A percentile compares a stretch with the other conserved stretches of the same genome.
These are phyloP conservation scores for Cyprinella venusta DNA, from an alignment of 2,797 vertebrate genomes.

Conservation along the genomic window DNA sequence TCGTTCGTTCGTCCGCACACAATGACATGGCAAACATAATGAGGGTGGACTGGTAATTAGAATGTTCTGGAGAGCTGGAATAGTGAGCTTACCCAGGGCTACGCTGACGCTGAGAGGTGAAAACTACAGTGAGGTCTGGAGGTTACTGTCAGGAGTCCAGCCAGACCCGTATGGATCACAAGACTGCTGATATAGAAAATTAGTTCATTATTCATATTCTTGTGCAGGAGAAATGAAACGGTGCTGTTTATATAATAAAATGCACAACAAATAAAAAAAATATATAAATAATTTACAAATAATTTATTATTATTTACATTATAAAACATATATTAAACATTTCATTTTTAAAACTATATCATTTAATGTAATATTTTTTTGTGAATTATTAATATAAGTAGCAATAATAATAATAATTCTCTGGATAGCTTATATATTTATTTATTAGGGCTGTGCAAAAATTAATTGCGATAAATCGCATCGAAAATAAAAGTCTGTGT, in stretches of 20 bases:
- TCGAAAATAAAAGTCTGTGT: too few relatives aligned
- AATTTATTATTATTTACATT: background rate
- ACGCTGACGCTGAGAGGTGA: conserved; percentile 29
- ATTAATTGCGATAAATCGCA: too few relatives aligned
- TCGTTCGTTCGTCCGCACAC: conserved; percentile 47
- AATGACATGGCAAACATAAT: conserved; percentile 80
- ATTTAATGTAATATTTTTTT: too few relatives aligned
- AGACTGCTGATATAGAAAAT: conserved; percentile 7
- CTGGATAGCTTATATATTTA: background rate
- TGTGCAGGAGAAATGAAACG: background rate
- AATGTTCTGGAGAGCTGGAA: conserved; percentile 75
- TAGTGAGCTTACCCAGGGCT: conserved; percentile 31
- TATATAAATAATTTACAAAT: too few relatives aligned
- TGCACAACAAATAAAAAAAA: too few relatives aligned
- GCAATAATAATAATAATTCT: too few relatives aligned
- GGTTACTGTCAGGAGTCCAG: conserved; percentile 37
- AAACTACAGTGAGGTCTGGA: conserved; percentile 45
- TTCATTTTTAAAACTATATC: background rate
- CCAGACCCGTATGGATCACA: background rate
- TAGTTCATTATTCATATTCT: background rate
- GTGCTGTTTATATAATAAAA: background rate
- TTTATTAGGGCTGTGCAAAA: too few relatives aligned
- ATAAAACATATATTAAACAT: background rate
- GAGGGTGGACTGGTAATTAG: conserved; percentile 80
- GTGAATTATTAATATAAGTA: too few relatives aligned